phyloP scores from a whole-genome alignment of 2,888 invertebrate genomes.

The Ceramica pisi region DNA sequence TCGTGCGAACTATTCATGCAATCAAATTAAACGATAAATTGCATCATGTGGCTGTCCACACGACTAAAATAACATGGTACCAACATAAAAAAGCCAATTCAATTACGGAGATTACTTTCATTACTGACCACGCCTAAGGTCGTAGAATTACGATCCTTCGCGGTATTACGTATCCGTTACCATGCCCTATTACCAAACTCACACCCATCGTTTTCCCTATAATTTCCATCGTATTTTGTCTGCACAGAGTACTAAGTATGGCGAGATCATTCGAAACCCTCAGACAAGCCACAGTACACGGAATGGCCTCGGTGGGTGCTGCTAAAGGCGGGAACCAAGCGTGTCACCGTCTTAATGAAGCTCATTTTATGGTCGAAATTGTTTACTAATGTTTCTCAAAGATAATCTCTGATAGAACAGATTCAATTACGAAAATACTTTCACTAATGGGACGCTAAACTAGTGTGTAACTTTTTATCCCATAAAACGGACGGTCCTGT shows the following conservation, averaged over 20 bases:
- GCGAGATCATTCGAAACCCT: conserved; percentile 15
- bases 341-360: neutral
- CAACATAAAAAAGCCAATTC: conserved; percentile 23
- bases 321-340: neutral
- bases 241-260: conserved; percentile 48
- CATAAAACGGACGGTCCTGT: neutral
- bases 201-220: conserved; percentile 44
- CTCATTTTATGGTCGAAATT: too few relatives aligned
- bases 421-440: neutral
- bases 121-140: conserved; percentile 9
- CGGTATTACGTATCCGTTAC: conserved; percentile 31
- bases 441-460: neutral
- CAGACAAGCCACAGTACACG: neutral
- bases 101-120: conserved; percentile 31
- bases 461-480: neutral
- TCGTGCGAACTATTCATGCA: conserved; percentile 32
- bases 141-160: conserved; percentile 23
- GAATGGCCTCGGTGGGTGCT: neutral
- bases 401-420: neutral
- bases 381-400: neutral
- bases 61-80: conserved; percentile 16
- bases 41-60: conserved; percentile 16
- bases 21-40: conserved; percentile 32
- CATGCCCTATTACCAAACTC: conserved; percentile 57
- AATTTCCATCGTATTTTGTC: conserved; percentile 44